A percentile compares a stretch with the other conserved stretches of the same genome.
These are phyloP conservation scores for Phataginus tetradactyla DNA, from an alignment of 2,797 vertebrate genomes.

Conservation along the genomic window DNA sequence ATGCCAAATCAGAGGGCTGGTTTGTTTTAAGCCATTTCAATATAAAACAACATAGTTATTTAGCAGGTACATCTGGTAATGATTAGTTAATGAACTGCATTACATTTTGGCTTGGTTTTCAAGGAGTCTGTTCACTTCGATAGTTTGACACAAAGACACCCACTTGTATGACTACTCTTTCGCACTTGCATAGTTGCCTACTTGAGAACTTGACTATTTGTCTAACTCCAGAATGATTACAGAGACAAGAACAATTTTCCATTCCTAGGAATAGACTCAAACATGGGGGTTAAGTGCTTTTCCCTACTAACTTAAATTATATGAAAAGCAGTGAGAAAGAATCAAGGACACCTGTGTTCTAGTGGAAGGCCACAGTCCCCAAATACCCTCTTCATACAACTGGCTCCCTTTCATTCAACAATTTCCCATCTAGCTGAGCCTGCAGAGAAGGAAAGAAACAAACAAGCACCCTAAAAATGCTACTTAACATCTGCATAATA, in stretches of 20 bases:
- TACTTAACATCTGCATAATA: background rate
- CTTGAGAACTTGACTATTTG: slow-evolving; percentile 8
- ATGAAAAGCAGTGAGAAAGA: slow-evolving; percentile 41
- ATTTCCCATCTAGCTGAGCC: background rate
- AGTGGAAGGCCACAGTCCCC: background rate
- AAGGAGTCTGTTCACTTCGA: background rate
- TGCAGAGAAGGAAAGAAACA: background rate
- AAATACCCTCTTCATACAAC: slow-evolving; percentile 16
- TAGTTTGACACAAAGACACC: slow-evolving; percentile 7
- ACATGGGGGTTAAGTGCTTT: background rate
- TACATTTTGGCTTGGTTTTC: background rate
- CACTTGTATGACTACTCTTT: slow-evolving; percentile 15
- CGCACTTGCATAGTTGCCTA: background rate
- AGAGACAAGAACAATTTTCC: slow-evolving; percentile 2
- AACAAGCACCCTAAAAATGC: background rate
- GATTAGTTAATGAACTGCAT: background rate
- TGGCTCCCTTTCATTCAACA: slow-evolving; percentile 14
- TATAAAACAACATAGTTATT: background rate
- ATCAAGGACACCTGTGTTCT: background rate
- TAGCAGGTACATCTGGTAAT: background rate
- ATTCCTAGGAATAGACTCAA: slow-evolving; percentile 3
- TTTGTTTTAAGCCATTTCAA: slow-evolving; percentile 15
- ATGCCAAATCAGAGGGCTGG: background rate
- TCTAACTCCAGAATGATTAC: background rate
- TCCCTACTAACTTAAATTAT: background rate